Percentiles rank a stretch among this genome's conserved stretches.
Conservation (phyloP, 64 coral and sea anemone species). For the Dendrophyllia cribrosa region DNA sequence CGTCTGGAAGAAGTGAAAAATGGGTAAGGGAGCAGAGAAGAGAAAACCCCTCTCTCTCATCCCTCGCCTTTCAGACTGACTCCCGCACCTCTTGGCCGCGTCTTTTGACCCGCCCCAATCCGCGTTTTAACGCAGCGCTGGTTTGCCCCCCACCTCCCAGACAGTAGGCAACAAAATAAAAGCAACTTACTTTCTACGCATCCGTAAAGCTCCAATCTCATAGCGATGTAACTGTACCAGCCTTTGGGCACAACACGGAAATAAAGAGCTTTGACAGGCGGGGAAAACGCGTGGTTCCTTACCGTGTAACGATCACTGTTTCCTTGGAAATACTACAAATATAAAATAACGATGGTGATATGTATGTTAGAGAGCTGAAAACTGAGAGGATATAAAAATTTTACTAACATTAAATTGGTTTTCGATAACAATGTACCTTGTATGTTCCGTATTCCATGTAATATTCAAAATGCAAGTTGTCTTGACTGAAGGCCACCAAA, state of each 20-base stretch:
- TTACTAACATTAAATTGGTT: neutral
- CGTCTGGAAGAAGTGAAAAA: too few species aligned
- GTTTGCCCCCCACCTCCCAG: too few species aligned
- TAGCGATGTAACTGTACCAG: conserved; percentile 68
- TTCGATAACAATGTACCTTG: conserved; percentile 28
- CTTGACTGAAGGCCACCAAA: conserved; percentile 66
- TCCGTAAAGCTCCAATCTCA: conserved; percentile 76
- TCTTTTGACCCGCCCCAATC: too few species aligned
- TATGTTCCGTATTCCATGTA: conserved; percentile 75
- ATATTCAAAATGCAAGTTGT: conserved; percentile 68
- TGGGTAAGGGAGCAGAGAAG: too few species aligned
- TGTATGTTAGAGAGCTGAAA: neutral
- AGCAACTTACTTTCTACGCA: conserved; percentile 69
- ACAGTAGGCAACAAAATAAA: neutral
- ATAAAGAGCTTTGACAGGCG: conserved; percentile 58
- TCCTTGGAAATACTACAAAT: conserved; percentile 59
- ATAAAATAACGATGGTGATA: neutral
- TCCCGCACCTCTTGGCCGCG: too few species aligned
- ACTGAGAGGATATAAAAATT: too few species aligned
- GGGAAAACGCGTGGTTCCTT: conserved; percentile 54
- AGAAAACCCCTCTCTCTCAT: too few species aligned
- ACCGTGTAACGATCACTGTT: conserved; percentile 60
- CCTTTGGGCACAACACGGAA: conserved; percentile 58
- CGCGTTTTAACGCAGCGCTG: too few species aligned
- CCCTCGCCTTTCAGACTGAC: too few species aligned